Evolutionary conservation across 2,113 vertebrate species (phyloP), one percentile per base, ranked within the genome.

Genomic region (Butorides virescens): DNA sequence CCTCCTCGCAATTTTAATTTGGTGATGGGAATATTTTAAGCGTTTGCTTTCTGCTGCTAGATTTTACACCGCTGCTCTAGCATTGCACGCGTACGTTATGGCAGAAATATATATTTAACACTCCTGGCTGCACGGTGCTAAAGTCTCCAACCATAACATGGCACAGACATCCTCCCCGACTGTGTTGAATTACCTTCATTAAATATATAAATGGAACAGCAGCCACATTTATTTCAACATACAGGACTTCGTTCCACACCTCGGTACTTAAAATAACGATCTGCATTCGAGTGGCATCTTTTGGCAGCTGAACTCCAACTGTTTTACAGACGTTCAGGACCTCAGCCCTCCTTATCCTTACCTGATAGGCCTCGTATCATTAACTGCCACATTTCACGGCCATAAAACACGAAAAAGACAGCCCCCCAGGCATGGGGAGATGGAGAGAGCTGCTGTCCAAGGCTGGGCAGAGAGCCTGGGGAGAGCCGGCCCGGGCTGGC

Each of bases 231-330:
- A 39, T 91, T 86, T 87, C 80, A 91, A 58, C 59, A 44, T 34
- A 50, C 56, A 34, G 11, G 72, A 67, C 27, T 82, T 74, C 63
- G 32, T 39, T 85, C 83, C 83, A 47, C 88, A 89, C 77, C 84
- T 92, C 53, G 13, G 94, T 87, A 94, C 91, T 94, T 94, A 92
- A 86, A 84, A 63, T 11, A 85, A 92, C 9, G 3, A 93, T 94
- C 92, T 78, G 88, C 84, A 94, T 94, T 89, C 91, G 37, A 78
- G 77, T 5, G 37, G 86, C 76, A 50, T 30, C 90, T 62, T 91
- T 16, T 18, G 94, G 82, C 92, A 87, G 94, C 77, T 49, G 52
- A 96, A 72, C 80, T 87, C 92, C 46, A 58, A 49, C 17, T 11
- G 65, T 12, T 92, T 78, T 23, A 30, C 30, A 32, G 65, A 39